Evolutionary conservation across 92 coral and sea anemone genomes (phyloP).

Genomic region (Virgularia gustaviana): DNA sequence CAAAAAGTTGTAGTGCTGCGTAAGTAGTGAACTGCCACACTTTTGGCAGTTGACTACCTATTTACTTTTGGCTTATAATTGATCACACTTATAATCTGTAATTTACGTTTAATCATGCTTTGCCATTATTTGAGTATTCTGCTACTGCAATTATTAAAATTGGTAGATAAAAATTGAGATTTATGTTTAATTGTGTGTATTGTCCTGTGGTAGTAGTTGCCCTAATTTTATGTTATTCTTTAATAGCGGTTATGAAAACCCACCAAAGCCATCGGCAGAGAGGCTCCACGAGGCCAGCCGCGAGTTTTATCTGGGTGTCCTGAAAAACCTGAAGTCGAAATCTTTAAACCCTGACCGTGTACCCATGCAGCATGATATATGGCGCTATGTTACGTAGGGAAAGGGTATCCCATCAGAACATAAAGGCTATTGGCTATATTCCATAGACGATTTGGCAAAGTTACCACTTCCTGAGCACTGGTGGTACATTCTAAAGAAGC

Average conservation of each 20-base stretch:
- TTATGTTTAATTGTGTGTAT: neutral
- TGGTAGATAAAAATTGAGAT: neutral
- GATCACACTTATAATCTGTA: too few relatives aligned
- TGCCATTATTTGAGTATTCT: too few relatives aligned
- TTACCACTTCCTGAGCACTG: conserved; percentile 13
- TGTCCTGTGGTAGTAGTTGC: neutral
- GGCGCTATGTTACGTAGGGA: neutral
- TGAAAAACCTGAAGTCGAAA: neutral
- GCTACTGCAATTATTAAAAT: too few relatives aligned
- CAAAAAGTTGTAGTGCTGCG: neutral
- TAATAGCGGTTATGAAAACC: conserved; percentile 9
- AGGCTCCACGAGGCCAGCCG: conserved; percentile 16
- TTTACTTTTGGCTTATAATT: neutral
- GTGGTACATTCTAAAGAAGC: neutral
- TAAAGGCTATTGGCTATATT: neutral
- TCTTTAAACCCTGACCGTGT: neutral
- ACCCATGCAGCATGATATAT: neutral
- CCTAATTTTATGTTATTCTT: neutral
- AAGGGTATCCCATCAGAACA: neutral
- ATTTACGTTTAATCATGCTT: too few relatives aligned
- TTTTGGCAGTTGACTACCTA: too few relatives aligned
- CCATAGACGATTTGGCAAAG: neutral
- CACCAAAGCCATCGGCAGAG: neutral
- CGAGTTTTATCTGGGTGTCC: conserved; percentile 5
- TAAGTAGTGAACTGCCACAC: neutral